Evolutionary conservation across 2,113 vertebrate species (phyloP).

Genomic region (Brachirus orientalis): DNA sequence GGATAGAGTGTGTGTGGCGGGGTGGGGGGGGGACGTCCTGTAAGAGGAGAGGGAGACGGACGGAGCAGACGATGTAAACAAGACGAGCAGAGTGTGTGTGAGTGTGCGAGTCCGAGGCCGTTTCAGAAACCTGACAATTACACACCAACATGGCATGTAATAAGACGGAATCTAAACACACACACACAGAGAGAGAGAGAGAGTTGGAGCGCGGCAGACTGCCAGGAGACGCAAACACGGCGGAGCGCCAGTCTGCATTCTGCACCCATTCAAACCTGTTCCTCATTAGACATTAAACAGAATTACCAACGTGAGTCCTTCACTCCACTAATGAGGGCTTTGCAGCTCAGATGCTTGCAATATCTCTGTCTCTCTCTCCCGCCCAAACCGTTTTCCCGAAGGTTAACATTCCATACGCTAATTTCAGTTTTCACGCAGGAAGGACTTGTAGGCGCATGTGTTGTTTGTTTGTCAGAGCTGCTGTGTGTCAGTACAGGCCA

Average conservation of each 20-base stretch:
- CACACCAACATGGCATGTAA: neutral
- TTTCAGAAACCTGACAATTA: conserved; percentile 27
- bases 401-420: conserved; percentile 67
- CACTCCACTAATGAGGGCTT: conserved; percentile 64
- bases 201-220: neutral
- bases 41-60: conserved; percentile 50
- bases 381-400: conserved; percentile 47
- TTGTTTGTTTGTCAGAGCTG: conserved; percentile 65
- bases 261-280: conserved; percentile 68
- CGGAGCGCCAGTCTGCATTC: conserved; percentile 32
- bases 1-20: conserved; percentile 44
- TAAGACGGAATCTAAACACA: neutral
- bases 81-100: conserved; percentile 37
- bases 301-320: conserved; percentile 52
- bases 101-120: conserved; percentile 3
- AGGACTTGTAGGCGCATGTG: conserved; percentile 64
- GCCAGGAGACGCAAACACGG: conserved; percentile 11
- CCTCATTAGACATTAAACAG: conserved; percentile 73
- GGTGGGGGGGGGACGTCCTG: conserved; percentile 27
- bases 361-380: conserved; percentile 24
- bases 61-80: conserved; percentile 55
- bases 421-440: conserved; percentile 54
- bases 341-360: conserved; percentile 45
- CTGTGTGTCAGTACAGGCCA: conserved; percentile 15
- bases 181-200: neutral